Evolutionary conservation across 2,888 invertebrate species (phyloP).

Genomic region (Proisotoma minuta): DNA sequence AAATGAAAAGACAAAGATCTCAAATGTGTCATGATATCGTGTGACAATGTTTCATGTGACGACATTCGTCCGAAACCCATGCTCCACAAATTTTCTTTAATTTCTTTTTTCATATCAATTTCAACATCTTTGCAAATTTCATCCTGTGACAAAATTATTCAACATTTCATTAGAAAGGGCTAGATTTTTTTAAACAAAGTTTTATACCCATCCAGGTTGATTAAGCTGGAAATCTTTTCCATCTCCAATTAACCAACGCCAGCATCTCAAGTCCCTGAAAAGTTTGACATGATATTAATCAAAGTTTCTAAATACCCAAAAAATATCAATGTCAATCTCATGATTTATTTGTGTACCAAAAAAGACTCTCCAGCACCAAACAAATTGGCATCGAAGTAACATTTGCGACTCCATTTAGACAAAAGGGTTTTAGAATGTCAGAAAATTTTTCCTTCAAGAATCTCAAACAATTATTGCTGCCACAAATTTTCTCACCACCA

Average conservation of each 20-base stretch:
- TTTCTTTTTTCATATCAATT: not conserved
- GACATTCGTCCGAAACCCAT: not conserved
- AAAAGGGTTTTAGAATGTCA: too few species aligned
- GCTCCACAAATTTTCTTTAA: not conserved
- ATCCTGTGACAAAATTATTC: not conserved
- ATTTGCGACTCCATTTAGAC: too few species aligned
- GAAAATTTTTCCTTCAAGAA: constrained; percentile 6
- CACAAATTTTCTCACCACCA: constrained; percentile 1
- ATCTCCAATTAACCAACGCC: constrained; percentile 12
- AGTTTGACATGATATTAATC: too few species aligned
- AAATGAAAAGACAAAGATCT: not conserved
- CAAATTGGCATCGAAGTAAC: too few species aligned
- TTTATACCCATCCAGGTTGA: constrained; percentile 18
- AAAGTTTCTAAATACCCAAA: not conserved
- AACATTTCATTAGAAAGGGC: not conserved
- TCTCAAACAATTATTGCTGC: constrained; percentile 1
- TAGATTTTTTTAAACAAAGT: not conserved
- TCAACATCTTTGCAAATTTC: not conserved
- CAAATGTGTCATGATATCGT: not conserved
- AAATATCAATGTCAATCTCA: not conserved
- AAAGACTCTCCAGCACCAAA: constrained; percentile 18
- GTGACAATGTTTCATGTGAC: too few species aligned
- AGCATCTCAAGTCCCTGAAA: too few species aligned
- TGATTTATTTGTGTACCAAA: constrained; percentile 10
- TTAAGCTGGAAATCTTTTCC: constrained; percentile 1